Evolutionary conservation across 2,113 vertebrate species (phyloP).

Genomic region (Sterna hirundo): DNA sequence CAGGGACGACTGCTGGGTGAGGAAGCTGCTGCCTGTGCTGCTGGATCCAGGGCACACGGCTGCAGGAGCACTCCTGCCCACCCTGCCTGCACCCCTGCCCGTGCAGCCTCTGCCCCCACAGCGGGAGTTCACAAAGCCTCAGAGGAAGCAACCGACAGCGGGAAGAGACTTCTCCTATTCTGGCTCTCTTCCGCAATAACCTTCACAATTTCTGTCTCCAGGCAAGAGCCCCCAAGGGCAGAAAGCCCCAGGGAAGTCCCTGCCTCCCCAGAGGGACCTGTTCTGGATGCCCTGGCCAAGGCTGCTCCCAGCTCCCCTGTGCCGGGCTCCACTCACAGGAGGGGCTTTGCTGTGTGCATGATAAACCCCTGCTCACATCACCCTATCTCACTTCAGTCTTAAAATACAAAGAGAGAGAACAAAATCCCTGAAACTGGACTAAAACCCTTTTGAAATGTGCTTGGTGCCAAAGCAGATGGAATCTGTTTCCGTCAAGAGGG

Average conservation of each 20-base stretch:
- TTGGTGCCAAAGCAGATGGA: slow-evolving; percentile 24
- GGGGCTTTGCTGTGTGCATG: not conserved
- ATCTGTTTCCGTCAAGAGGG: not conserved
- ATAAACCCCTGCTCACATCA: not conserved
- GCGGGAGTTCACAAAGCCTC: not conserved
- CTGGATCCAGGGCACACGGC: not conserved
- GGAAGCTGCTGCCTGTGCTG: not conserved
- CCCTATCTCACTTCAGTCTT: not conserved
- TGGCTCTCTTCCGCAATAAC: fast-evolving
- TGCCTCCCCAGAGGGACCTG: not conserved
- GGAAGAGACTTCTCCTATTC: not conserved
- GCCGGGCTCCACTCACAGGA: fast-evolving
- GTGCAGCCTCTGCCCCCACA: not conserved
- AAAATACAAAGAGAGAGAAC: not conserved
- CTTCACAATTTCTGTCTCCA: fast-evolving
- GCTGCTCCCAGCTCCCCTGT: not conserved
- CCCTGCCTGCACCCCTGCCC: not conserved
- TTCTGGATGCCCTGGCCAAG: not conserved
- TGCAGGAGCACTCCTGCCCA: not conserved
- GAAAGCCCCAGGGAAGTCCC: not conserved
- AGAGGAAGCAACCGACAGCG: fast-evolving
- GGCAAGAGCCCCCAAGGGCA: not conserved
- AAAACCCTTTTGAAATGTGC: not conserved
- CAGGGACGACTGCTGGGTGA: not conserved
- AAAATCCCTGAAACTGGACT: not conserved